phyloP scores from a whole-genome alignment of 2,113 vertebrate species.

The Hemichromis elongatus region DNA sequence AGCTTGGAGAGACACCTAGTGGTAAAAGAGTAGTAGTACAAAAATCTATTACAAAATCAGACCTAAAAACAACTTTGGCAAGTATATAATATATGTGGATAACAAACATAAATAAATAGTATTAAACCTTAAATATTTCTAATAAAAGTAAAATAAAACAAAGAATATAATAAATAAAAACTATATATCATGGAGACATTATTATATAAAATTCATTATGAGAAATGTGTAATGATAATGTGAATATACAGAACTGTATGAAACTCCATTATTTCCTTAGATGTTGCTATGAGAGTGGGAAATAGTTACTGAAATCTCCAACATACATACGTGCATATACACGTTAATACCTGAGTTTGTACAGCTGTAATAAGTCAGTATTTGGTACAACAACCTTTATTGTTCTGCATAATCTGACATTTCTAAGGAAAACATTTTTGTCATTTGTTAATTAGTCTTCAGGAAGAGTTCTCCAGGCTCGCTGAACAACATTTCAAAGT shows the following conservation, averaged over 20 bases:
- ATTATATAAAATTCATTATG: background rate
- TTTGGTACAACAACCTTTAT: background rate
- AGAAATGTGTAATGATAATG: background rate
- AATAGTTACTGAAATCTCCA: background rate
- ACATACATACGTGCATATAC: background rate
- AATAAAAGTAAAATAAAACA: background rate
- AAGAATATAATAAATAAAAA: background rate
- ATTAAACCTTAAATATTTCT: background rate
- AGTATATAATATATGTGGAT: background rate
- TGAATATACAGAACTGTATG: background rate
- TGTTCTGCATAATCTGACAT: background rate
- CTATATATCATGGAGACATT: background rate
- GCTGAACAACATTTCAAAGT: background rate
- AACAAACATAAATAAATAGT: background rate
- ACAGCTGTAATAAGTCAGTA: background rate
- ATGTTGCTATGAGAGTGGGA: background rate
- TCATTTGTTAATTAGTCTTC: background rate
- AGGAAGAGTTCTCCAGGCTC: background rate
- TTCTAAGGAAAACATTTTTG: background rate
- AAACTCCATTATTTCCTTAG: background rate
- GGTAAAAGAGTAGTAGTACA: background rate
- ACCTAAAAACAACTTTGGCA: background rate
- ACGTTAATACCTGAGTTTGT: background rate
- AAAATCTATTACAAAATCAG: no score
- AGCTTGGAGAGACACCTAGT: slow-evolving; percentile 36